phyloP scores from a whole-genome alignment of 2,797 vertebrate species.

The Micrastur ruficollis region DNA sequence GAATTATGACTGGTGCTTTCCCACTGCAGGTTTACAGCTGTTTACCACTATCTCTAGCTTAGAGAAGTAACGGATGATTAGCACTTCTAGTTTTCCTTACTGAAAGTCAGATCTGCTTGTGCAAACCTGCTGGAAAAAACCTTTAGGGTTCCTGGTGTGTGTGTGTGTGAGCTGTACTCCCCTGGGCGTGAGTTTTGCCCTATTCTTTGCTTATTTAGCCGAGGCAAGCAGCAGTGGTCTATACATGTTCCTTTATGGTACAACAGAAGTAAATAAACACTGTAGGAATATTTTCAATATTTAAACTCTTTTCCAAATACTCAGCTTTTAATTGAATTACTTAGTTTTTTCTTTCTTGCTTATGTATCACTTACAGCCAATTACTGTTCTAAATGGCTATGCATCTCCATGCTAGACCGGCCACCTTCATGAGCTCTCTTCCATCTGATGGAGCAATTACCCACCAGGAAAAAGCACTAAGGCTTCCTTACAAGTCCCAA shows the following conservation, averaged over 20 bases:
- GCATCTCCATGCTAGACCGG: not conserved
- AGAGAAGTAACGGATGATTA: not conserved
- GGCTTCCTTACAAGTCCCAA: constrained; percentile 24
- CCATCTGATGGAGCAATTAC: not conserved
- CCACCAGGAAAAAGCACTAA: not conserved
- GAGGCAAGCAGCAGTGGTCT: not conserved
- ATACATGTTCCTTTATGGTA: not conserved
- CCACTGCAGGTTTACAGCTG: not conserved
- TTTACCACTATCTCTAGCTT: not conserved
- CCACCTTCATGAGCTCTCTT: not conserved
- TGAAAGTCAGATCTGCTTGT: not conserved
- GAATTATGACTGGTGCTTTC: not conserved
- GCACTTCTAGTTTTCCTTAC: not conserved
- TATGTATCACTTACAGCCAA: not conserved
- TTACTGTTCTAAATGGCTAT: not conserved
- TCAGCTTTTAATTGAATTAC: not conserved
- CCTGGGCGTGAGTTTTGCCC: not conserved
- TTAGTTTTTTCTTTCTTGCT: not conserved
- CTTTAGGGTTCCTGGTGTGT: not conserved
- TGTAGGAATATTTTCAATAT: not conserved
- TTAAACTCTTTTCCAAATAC: not conserved
- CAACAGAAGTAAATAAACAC: not conserved
- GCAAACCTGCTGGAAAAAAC: not conserved
- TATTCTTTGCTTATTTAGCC: not conserved
- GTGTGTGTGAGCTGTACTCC: not conserved